A percentile compares a stretch with the other conserved stretches of the same genome.
These are phyloP conservation scores for Semicossyphus pulcher DNA, from an alignment of 2,113 vertebrate species.

Conservation along the genomic window DNA sequence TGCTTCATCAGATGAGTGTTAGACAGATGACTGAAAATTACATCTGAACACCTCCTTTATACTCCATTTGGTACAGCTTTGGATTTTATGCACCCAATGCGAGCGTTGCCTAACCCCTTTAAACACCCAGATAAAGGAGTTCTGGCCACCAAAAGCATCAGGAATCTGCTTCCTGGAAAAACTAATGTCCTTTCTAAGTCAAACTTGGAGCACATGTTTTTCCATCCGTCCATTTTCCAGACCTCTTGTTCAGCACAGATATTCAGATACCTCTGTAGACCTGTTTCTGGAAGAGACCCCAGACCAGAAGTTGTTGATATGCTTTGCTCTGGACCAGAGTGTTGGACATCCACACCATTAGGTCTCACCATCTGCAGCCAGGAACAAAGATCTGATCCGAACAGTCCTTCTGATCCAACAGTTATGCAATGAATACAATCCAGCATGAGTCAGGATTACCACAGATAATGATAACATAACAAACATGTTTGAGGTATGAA, in stretches of 20 bases:
- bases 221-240: background rate
- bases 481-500: background rate
- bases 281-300: no score
- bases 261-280: background rate
- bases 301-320: no score
- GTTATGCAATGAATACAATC: background rate
- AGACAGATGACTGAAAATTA: background rate
- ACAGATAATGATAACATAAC: background rate
- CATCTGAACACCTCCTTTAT: background rate
- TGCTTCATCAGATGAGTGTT: background rate
- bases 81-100: no score
- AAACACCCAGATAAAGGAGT: background rate
- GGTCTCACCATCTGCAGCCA: background rate
- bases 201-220: background rate
- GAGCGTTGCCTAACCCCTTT: background rate
- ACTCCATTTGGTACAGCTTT: no score
- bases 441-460: background rate
- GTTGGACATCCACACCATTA: background rate
- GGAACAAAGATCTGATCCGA: background rate
- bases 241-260: no score
- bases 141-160: background rate
- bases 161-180: background rate
- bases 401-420: background rate
- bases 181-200: background rate
- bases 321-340: background rate